Conservation (phyloP, 1,140 invertebrate genomes). For the Himalopsyche phryganea region DNA sequence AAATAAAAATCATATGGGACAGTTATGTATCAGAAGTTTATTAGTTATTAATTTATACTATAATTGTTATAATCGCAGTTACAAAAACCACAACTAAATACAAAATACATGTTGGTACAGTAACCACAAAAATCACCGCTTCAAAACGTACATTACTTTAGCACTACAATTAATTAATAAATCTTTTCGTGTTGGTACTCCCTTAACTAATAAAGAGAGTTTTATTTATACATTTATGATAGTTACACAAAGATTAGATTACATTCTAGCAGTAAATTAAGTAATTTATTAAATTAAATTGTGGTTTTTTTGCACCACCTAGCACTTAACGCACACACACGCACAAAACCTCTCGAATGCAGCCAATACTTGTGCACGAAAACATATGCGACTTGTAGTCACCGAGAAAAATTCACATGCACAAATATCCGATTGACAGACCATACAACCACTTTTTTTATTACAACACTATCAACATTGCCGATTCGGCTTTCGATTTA, state of each 20-base stretch:
- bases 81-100: slow-evolving; percentile 27
- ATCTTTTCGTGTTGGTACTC: slow-evolving; percentile 9
- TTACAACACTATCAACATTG: too few relatives aligned
- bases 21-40: slow-evolving; percentile 25
- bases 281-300: slow-evolving; percentile 27
- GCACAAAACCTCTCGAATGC: too few relatives aligned
- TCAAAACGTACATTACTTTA: slow-evolving; percentile 11
- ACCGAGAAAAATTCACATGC: too few relatives aligned
- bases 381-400: too few relatives aligned
- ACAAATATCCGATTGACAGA: too few relatives aligned
- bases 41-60: slow-evolving; percentile 25
- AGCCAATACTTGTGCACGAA: too few relatives aligned
- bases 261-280: slow-evolving; percentile 34
- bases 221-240: slow-evolving; percentile 33
- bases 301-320: slow-evolving; percentile 10
- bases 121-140: slow-evolving; percentile 17
- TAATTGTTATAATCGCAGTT: slow-evolving; percentile 27
- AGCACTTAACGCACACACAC: neutral
- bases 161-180: slow-evolving; percentile 14
- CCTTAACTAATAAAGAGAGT: slow-evolving; percentile 8
- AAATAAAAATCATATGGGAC: slow-evolving; percentile 18
- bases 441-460: too few relatives aligned
- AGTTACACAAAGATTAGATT: slow-evolving; percentile 33
- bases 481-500: too few relatives aligned
- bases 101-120: slow-evolving; percentile 26